These are phyloP conservation scores for Erpetoichthys calabaricus DNA, from an alignment of 2,797 vertebrate genomes.

Conservation along the genomic window DNA sequence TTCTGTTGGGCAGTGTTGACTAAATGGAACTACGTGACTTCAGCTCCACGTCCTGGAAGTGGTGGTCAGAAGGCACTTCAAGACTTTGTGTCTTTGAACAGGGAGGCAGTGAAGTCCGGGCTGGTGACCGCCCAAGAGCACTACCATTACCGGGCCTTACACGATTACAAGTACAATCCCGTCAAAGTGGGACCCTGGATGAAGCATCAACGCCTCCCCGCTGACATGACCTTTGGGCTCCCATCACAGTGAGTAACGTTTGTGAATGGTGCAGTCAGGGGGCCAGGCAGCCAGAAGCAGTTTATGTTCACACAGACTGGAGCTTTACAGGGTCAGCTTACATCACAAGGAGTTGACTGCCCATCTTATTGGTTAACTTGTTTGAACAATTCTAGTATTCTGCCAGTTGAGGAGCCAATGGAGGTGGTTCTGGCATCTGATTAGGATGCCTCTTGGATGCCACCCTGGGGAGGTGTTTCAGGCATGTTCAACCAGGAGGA, in stretches of 20 bases:
- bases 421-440: no score
- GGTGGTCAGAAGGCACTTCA: conserved; percentile 20
- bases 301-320: no score
- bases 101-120: conserved; percentile 43
- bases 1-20: conserved; percentile 45
- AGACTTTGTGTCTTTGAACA: conserved; percentile 51
- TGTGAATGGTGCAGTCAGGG: no score
- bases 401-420: no score
- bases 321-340: no score
- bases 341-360: no score
- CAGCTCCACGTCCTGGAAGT: conserved; percentile 8
- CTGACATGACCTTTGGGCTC: conserved; percentile 42
- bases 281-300: no score
- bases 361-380: no score
- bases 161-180: conserved; percentile 25
- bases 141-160: conserved; percentile 43
- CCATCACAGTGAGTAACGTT: conserved; percentile 41
- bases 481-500: no score
- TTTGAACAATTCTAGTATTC: no score
- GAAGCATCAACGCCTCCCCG: conserved; percentile 19
- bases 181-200: conserved; percentile 8
- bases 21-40: conserved; percentile 37
- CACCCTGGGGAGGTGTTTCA: no score
- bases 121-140: conserved; percentile 45
- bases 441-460: no score